A percentile compares a stretch with the other conserved stretches of the same genome.
phyloP scores from a whole-genome alignment of 2,113 vertebrate species.

The Balaenoptera acutorostrata region DNA sequence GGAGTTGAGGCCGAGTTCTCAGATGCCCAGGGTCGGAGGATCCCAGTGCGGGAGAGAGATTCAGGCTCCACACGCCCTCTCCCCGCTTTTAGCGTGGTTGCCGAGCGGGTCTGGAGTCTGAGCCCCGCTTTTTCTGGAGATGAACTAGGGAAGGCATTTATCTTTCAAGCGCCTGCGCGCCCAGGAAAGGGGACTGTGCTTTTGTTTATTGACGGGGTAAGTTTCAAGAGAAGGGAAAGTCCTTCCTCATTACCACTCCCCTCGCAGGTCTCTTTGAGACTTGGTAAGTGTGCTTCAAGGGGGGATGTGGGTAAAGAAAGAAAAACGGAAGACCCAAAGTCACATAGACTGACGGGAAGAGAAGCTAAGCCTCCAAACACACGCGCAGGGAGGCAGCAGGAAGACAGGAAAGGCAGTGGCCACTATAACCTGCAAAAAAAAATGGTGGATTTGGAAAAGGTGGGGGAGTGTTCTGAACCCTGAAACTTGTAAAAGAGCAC shows the following conservation, averaged over 20 bases:
- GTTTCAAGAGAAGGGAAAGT: neutral
- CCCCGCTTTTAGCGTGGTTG: too few relatives aligned
- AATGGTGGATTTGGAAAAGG: neutral
- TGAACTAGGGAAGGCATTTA: neutral
- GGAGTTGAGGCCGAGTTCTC: neutral
- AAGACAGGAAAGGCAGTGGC: neutral
- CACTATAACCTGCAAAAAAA: neutral
- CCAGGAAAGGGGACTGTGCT: neutral
- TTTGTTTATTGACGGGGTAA: neutral
- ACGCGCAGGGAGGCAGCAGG: accelerated
- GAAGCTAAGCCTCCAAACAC: neutral
- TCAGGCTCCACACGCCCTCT: neutral
- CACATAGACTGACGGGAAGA: neutral
- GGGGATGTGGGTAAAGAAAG: accelerated
- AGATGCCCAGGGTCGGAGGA: neutral
- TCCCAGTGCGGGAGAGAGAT: neutral
- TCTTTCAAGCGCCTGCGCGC: neutral
- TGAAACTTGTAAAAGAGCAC: neutral
- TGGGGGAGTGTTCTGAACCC: neutral
- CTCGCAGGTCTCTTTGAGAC: neutral
- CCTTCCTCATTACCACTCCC: neutral
- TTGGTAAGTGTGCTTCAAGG: neutral
- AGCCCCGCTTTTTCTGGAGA: accelerated
- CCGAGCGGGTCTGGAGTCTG: accelerated
- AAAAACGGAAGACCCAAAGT: neutral